These are phyloP conservation scores for Murina feae DNA, from an alignment of 2,113 vertebrate genomes.

Conservation along the genomic window DNA sequence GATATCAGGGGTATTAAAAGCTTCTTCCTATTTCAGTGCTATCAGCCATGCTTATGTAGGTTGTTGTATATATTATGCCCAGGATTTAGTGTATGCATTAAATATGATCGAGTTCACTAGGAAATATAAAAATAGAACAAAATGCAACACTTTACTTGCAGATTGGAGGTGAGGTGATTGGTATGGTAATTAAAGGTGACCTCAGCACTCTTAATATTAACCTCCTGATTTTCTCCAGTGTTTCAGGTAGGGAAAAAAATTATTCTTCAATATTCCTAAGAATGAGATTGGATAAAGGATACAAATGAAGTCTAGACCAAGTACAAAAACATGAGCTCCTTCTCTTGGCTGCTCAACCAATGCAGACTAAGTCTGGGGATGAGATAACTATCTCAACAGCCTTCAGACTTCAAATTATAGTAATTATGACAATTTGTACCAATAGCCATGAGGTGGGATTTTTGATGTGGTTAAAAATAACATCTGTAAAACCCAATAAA, in stretches of 20 bases:
- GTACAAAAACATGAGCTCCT: slow-evolving; percentile 78
- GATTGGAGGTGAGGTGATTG: slow-evolving; percentile 81
- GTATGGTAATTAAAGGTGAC: slow-evolving; percentile 84
- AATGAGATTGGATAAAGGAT: slow-evolving; percentile 84
- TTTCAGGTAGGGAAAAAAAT: slow-evolving; percentile 80
- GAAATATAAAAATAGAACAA: slow-evolving; percentile 76
- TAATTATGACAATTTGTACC: slow-evolving; percentile 88
- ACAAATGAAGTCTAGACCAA: slow-evolving; percentile 84
- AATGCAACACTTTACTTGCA: slow-evolving; percentile 81
- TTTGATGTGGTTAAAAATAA: slow-evolving; percentile 90
- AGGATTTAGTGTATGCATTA: slow-evolving; percentile 62
- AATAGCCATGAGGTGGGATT: slow-evolving; percentile 85
- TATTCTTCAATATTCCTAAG: slow-evolving; percentile 81
- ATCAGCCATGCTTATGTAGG: slow-evolving; percentile 38
- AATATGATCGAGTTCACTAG: slow-evolving; percentile 62
- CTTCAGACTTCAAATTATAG: slow-evolving; percentile 86
- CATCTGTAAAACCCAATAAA: slow-evolving; percentile 87
- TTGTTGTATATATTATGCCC: slow-evolving; percentile 61
- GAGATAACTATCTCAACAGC: slow-evolving; percentile 84
- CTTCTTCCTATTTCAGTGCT: slow-evolving; percentile 17
- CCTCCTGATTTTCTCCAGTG: slow-evolving; percentile 82
- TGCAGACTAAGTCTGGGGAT: slow-evolving; percentile 68
- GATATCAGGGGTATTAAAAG: slow-evolving; percentile 22
- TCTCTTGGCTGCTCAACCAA: slow-evolving; percentile 80
- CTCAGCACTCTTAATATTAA: slow-evolving; percentile 83